Evolutionary conservation across 2,797 vertebrate genomes (phyloP), one percentile per base, ranked within the genome.

Genomic region (Cossypha heuglini): DNA sequence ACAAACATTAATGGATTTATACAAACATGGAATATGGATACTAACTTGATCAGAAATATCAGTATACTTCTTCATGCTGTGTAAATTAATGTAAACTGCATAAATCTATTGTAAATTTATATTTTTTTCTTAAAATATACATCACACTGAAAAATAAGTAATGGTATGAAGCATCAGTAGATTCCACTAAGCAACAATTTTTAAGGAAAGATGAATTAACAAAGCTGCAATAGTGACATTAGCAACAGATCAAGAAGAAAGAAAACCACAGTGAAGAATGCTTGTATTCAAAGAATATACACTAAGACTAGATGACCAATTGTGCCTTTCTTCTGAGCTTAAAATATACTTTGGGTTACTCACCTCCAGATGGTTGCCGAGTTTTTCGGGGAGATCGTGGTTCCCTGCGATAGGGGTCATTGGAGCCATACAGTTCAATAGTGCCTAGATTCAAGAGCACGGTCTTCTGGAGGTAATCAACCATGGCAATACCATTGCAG

Each of bases 391-490:
- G 99, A 38, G 99, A 99, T 64, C 99, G 98, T 11, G 99, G 99
- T 96, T 99, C 99, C 97, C 99, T 99, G 97, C 99, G 99, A 93
- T 99, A 99, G 40, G 99, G 99, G 97, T 99, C 99, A 43, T 98
- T 99, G 87, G 99, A 99, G 93, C 99, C 99, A 40, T 99, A 99
- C 54, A 99, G 97, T 92, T 99, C 99, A 80, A 99, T 96, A 35
- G 99, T 99, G 90, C 99, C 98, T 94, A 99, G 97, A 97, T 99
- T 99, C 86, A 99, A 98, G 17, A 99, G 98, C 19, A 99, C 98
- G 8, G 99, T 98, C 98, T 99, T 99, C 98, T 99, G 99, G 88
- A 99, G 96, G 96, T 99, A 99, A 98, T 99, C 99, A 93, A 99
- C 99, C 96, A 99, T 98, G 3, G 99, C 99, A 96, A 99, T 98